Base-by-base conservation (phyloP, 2,113 vertebrate genomes). In the Pleuronectes platessa region DNA sequence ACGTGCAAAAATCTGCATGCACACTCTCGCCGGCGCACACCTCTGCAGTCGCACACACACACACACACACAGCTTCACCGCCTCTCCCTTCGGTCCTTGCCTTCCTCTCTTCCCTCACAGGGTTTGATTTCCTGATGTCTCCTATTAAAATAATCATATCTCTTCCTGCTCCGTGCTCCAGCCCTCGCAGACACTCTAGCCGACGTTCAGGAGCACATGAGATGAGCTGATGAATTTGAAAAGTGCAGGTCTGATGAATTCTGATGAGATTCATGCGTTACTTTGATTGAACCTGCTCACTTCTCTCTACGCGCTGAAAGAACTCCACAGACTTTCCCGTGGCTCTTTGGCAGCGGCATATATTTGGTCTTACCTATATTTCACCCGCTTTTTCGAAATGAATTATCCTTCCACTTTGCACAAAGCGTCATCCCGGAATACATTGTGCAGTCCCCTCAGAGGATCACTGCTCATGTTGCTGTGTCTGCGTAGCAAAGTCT, bases 121-220 rank as follows among this genome's bases (percentile, higher is more conserved):
- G 68, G 17, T 74, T 81, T 20, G 67, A 81, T 78, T 82, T 83
- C 74, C 61, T 27, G 27, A 65, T 76, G 64, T 80, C 64, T 86
- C 51, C 64, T 76, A 31, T 70, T 88, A 61, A 89, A 85, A 80
- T 71, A 83, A 42, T 79, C 71, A 78, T 79, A 49, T 76, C 5
- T 72, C 31, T 74, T 88, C 74, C 75, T 86, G 55, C 47, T 84
- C 11, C 21, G 76, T 75, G 63, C 81, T 61, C 51, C 51, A 64
- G 49, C n/a, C 66, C 76, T 74, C 23, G 51, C 20, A 68, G 71
- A 72, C 24, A 68, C 55, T 55, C 72, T 24, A 42, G 15, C 17
- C 17, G 45, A 49, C 45, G 17, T 66, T 63, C 27, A 84, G 74
- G 71, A 62, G 31, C 63, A 78, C 61, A 21, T n/a, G n/a, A 65